These are phyloP conservation scores for Clitarchus hookeri DNA, from an alignment of 2,888 invertebrate species.

Conservation along the genomic window DNA sequence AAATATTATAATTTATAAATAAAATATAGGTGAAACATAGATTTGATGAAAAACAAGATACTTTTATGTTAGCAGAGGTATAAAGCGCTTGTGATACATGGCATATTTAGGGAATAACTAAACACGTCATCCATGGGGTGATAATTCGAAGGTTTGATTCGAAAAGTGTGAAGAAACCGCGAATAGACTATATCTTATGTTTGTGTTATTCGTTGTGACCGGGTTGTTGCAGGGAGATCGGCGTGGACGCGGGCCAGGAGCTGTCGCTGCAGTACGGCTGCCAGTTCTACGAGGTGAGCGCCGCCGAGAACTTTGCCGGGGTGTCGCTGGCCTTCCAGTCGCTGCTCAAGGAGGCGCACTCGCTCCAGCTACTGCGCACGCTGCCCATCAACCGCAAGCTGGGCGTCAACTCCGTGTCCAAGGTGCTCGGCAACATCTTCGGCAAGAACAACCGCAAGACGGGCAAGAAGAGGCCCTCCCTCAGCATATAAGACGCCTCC, in stretches of 20 bases:
- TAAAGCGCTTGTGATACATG: too few species aligned
- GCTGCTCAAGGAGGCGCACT: conserved; percentile 73
- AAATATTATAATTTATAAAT: too few species aligned
- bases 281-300: conserved; percentile 84
- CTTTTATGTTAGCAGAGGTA: too few species aligned
- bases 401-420: conserved; percentile 77
- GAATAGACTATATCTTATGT: too few species aligned
- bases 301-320: conserved; percentile 80
- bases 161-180: too few species aligned
- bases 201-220: too few species aligned
- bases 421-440: conserved; percentile 79
- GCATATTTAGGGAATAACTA: too few species aligned
- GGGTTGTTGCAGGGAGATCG: conserved; percentile 71
- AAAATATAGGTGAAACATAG: too few species aligned
- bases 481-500: conserved; percentile 66
- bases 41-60: too few species aligned
- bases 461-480: conserved; percentile 76
- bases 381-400: conserved; percentile 70
- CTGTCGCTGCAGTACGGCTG: conserved; percentile 76
- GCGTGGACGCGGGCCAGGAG: conserved; percentile 80
- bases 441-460: conserved; percentile 70
- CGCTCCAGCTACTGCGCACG: conserved; percentile 70
- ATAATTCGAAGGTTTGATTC: too few species aligned
- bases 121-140: too few species aligned
- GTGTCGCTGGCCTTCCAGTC: conserved; percentile 81